Conservation (phyloP, 2,113 vertebrate species). For the Uria lomvia region DNA sequence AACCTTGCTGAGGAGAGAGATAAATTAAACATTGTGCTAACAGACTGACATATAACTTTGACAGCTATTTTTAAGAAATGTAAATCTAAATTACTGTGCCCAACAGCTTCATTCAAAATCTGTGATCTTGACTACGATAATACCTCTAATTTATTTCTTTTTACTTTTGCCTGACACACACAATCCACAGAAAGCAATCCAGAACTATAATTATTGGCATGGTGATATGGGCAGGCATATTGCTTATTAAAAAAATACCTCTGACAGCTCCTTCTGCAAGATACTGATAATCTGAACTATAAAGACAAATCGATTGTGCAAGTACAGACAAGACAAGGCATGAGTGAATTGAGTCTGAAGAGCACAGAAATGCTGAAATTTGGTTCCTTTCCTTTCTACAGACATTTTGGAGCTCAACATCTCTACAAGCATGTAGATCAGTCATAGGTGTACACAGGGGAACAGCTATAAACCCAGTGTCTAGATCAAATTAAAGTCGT, state of each 20-base stretch:
- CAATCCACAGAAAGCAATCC: neutral
- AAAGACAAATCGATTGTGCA: neutral
- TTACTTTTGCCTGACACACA: neutral
- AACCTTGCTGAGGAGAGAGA: neutral
- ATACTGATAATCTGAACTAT: neutral
- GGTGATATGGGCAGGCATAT: neutral
- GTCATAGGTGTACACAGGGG: neutral
- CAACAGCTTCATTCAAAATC: conserved; percentile 33
- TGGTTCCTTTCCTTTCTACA: neutral
- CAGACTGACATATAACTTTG: neutral
- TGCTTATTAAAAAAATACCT: neutral
- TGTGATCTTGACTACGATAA: neutral
- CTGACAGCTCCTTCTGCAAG: neutral
- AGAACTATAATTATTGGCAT: neutral
- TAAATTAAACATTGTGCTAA: conserved; percentile 39
- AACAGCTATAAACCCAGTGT: neutral
- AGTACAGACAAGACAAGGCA: neutral
- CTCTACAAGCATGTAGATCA: neutral
- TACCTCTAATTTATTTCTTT: conserved; percentile 31
- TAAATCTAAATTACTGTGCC: neutral
- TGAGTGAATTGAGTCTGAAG: neutral
- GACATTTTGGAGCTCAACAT: neutral
- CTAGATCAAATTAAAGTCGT: neutral
- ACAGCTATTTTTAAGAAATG: conserved; percentile 25
- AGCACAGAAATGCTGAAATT: neutral